Evolutionary conservation across 2,888 invertebrate species (phyloP).

Genomic region (Tridacna gigas): DNA sequence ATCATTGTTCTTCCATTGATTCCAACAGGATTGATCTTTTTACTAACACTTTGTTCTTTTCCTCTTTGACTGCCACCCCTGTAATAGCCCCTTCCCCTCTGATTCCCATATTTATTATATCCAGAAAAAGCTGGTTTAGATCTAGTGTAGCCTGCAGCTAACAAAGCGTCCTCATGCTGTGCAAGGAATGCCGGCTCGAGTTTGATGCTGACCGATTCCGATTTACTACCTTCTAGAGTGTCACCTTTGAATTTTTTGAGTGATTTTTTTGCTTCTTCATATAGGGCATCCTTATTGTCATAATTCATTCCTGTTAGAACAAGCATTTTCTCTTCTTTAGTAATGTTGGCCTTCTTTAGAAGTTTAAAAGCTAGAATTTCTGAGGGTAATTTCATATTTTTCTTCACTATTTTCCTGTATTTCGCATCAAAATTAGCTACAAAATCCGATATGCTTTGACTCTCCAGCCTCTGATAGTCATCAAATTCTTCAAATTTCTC

Average conservation of each 20-base stretch:
- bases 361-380: slow-evolving; percentile 65
- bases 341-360: slow-evolving; percentile 56
- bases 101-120: slow-evolving; percentile 4
- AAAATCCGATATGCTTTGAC: slow-evolving; percentile 53
- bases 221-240: neutral
- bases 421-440: slow-evolving; percentile 53
- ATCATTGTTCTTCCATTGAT: slow-evolving; percentile 24
- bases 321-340: slow-evolving; percentile 50
- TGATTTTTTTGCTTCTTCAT: slow-evolving; percentile 62
- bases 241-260: slow-evolving; percentile 53
- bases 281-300: slow-evolving; percentile 51
- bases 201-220: neutral
- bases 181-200: slow-evolving; percentile 9
- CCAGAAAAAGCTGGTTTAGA: slow-evolving; percentile 5
- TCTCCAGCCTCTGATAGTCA: slow-evolving; percentile 38
- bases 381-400: slow-evolving; percentile 62
- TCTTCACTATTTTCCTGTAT: slow-evolving; percentile 61
- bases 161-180: slow-evolving; percentile 27
- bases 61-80: slow-evolving; percentile 17
- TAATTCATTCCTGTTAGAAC: slow-evolving; percentile 64
- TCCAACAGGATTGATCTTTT: slow-evolving; percentile 38
- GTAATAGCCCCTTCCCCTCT: neutral
- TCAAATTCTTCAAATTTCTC: slow-evolving; percentile 60
- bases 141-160: slow-evolving; percentile 27
- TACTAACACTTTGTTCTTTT: slow-evolving; percentile 2